A percentile compares a stretch with the other conserved stretches of the same genome.
Conservation (phyloP, 2,797 vertebrate species). For the Eospalax fontanierii region DNA sequence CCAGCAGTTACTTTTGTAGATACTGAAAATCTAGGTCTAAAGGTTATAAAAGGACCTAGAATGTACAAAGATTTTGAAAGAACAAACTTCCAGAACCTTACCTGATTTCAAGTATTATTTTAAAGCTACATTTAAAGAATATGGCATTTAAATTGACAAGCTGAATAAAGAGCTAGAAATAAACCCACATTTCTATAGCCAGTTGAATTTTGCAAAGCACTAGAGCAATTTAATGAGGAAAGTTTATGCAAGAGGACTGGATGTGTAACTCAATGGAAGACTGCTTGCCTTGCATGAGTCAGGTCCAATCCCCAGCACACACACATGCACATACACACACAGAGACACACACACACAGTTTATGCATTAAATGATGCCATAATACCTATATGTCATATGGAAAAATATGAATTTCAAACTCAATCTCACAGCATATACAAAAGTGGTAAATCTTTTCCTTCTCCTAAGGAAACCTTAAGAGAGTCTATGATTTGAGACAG, state of each 20-base stretch:
- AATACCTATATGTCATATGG: slow-evolving; percentile 8
- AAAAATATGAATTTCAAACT: slow-evolving; percentile 17
- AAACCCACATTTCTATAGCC: neutral
- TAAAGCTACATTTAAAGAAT: neutral
- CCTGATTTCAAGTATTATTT: neutral
- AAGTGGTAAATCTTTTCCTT: slow-evolving; percentile 12
- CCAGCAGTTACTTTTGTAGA: slow-evolving; percentile 24
- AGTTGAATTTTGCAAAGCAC: slow-evolving; percentile 39
- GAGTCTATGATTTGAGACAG: slow-evolving; percentile 45
- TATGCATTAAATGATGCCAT: neutral
- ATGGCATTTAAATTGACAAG: slow-evolving; percentile 10
- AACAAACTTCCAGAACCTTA: slow-evolving; percentile 6
- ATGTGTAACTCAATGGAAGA: too few relatives aligned
- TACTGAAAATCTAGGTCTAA: slow-evolving; percentile 50
- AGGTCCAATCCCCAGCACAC: too few relatives aligned
- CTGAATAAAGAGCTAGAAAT: slow-evolving; percentile 8
- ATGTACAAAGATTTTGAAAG: slow-evolving; percentile 20
- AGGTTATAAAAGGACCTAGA: slow-evolving; percentile 47
- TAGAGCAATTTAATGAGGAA: slow-evolving; percentile 22
- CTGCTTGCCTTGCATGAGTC: too few relatives aligned
- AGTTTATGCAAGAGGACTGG: neutral
- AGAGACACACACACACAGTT: neutral
- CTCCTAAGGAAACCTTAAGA: slow-evolving; percentile 27
- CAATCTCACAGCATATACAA: neutral
- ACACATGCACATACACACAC: too few relatives aligned